Evolutionary conservation across 2,797 vertebrate species (phyloP), one percentile per base, ranked within the genome.

Genomic region (Heteromormyrus szaboi): DNA sequence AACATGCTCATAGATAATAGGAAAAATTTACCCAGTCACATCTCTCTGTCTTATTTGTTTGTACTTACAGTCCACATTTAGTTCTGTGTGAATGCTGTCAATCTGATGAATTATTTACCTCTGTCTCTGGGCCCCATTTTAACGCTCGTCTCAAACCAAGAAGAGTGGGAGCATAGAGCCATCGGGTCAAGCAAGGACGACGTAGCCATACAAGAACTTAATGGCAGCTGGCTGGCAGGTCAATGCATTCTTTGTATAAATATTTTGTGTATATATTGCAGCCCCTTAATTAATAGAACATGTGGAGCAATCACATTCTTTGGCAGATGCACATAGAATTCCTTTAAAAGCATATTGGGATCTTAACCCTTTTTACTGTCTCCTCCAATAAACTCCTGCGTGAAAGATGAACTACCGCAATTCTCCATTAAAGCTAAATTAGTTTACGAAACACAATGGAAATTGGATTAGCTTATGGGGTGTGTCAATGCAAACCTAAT

Each of bases 101-200:
- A 90, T 85, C 88, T 87, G 81, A 89, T 90, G 88, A 90, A 92
- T 91, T 92, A 91, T 90, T 91, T 89, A 90, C 88, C 87, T 85
- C 89, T 88, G 89, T 89, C 88, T 91, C 65, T 87, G 59, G 56
- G 90, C 72, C 68, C 44, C 53, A 51, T 87, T 68, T 86, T 87
- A 88, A 50, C 56, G 89, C 88, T 90, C 88, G 88, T 91, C 90
- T 90, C 44, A 79, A 76, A 54, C 88, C 79, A 89, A 19, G 88
- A 84, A 90, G 87, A 88, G 88, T 90, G 87, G 89, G 88, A 65
- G 54, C 54, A 29, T 3, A 68, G 22, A 2, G 41, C 41, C n/a
- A 25, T 14, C 6, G 3, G 88, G 91, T 91, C 90, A 90, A 44
- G 0, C 68, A 51, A 87, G 89, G 89, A 89, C 19, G 54, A 65